phyloP scores from a whole-genome alignment of 2,888 invertebrate genomes.

The Geotrupes spiniger region DNA sequence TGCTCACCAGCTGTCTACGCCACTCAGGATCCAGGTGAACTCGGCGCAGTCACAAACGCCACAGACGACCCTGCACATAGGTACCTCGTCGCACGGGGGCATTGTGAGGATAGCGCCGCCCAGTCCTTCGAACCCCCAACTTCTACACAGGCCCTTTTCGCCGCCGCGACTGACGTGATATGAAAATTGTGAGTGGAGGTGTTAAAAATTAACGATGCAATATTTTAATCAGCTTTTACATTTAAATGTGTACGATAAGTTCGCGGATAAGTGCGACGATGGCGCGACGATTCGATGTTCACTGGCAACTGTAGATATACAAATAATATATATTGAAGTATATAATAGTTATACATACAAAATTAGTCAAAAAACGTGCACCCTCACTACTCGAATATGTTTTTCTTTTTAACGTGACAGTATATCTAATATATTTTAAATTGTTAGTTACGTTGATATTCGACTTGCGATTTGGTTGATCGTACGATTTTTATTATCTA shows the following conservation, averaged over 20 bases:
- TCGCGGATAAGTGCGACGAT: constrained; percentile 4
- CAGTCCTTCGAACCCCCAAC: constrained; percentile 40
- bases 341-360: constrained; percentile 6
- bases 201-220: constrained; percentile 17
- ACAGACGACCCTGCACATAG: constrained; percentile 38
- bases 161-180: constrained; percentile 51
- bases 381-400: constrained; percentile 9
- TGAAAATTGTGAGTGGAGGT: constrained; percentile 23
- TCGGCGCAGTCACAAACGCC: constrained; percentile 36
- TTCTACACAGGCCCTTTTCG: constrained; percentile 49
- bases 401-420: not conserved
- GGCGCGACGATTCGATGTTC: constrained; percentile 19
- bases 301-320: constrained; percentile 30
- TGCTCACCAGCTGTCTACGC: constrained; percentile 40
- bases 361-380: constrained; percentile 7
- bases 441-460: constrained; percentile 16
- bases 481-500: no score
- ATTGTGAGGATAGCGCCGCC: constrained; percentile 48
- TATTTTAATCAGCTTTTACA: constrained; percentile 12
- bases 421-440: constrained; percentile 6
- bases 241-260: constrained; percentile 1
- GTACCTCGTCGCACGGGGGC: constrained; percentile 35
- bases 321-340: constrained; percentile 19
- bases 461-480: no score
- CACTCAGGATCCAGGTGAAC: constrained; percentile 47